phyloP scores from a whole-genome alignment of 2,888 invertebrate genomes.

The Hetaerina titia region DNA sequence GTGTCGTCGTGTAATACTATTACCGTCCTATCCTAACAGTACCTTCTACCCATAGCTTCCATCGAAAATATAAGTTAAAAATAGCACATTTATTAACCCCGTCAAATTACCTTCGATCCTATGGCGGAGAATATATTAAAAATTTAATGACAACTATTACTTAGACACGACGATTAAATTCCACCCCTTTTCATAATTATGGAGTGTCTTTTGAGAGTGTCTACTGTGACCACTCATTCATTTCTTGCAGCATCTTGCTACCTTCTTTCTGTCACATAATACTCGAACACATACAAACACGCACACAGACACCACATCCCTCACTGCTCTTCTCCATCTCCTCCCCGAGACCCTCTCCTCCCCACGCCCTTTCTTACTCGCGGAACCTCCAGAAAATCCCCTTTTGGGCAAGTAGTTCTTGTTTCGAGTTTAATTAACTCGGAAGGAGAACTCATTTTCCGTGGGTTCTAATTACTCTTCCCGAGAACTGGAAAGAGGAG shows the following conservation, averaged over 20 bases:
- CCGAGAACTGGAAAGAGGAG: constrained; percentile 16
- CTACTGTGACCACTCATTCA: not conserved
- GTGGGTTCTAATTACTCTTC: constrained; percentile 62
- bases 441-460: constrained; percentile 67
- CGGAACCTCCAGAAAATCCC: constrained; percentile 42
- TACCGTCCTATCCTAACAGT: no score
- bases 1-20: no score
- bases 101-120: no score
- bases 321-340: not conserved
- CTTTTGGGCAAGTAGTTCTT: constrained; percentile 66
- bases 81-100: no score
- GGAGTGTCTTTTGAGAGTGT: not conserved
- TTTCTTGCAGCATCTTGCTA: not conserved
- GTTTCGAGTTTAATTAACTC: constrained; percentile 67
- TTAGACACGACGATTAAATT: no score
- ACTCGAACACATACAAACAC: not conserved
- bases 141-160: no score
- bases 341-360: not conserved
- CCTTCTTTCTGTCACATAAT: not conserved
- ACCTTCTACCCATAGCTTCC: no score
- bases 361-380: not conserved
- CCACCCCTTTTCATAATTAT: no score
- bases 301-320: not conserved
- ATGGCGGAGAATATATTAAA: no score
- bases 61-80: no score